Evolutionary conservation across 1,140 invertebrate species (phyloP).

Genomic region (Platyura marginata): DNA sequence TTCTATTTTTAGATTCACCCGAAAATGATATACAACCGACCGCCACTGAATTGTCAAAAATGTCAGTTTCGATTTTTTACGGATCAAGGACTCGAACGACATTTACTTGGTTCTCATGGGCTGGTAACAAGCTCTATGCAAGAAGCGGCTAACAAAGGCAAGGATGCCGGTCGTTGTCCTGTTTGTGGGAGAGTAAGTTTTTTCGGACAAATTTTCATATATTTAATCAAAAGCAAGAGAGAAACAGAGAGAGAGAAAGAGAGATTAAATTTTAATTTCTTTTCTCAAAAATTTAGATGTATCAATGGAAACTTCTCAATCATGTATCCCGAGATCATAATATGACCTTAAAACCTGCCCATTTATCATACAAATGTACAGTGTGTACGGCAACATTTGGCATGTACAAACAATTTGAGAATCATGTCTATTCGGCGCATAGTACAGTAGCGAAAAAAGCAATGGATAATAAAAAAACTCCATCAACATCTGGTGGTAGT

Average conservation of each 20-base stretch:
- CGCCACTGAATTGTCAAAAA: slow-evolving; percentile 87
- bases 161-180: slow-evolving; percentile 83
- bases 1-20: slow-evolving; percentile 49
- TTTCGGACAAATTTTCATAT: neutral
- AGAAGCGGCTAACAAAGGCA: slow-evolving; percentile 84
- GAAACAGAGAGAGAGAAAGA: too few species aligned
- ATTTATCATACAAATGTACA: slow-evolving; percentile 85
- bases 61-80: slow-evolving; percentile 71
- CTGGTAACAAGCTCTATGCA: slow-evolving; percentile 91
- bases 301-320: slow-evolving; percentile 80
- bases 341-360: slow-evolving; percentile 77
- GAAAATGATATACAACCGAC: slow-evolving; percentile 88
- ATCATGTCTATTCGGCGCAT: slow-evolving; percentile 83
- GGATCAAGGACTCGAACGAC: slow-evolving; percentile 71
- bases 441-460: slow-evolving; percentile 65
- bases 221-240: too few species aligned
- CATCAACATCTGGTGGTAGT: slow-evolving; percentile 21
- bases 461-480: slow-evolving; percentile 49
- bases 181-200: slow-evolving; percentile 68
- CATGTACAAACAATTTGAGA: slow-evolving; percentile 89
- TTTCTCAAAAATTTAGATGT: slow-evolving; percentile 40
- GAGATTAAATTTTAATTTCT: neutral
- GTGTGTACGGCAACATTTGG: slow-evolving; percentile 87
- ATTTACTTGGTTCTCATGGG: slow-evolving; percentile 82
- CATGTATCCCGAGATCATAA: slow-evolving; percentile 81